Base-by-base conservation (phyloP, 2,888 invertebrate genomes). In the Coelinius sp. region DNA sequence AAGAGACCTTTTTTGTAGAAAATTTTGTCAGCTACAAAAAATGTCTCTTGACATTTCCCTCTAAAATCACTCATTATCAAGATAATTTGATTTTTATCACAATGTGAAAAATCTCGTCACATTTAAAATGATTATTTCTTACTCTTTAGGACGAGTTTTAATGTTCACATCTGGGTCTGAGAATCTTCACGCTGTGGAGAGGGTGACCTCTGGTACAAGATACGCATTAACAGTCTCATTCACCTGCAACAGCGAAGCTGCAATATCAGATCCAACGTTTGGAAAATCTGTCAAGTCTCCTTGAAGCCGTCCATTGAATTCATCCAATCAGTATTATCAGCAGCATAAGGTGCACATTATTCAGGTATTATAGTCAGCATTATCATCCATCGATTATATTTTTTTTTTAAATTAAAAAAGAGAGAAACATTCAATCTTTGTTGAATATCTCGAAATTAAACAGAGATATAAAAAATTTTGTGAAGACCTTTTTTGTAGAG, bases 161-260 rank as follows among this genome's bases (percentile, higher is more conserved):
- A 93, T 95, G 89, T 97, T 96, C 84, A 95, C 96, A 0, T 96
- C 97, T 56, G 97, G 96, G 12, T 91, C 91, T 46, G 97, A 97
- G 88, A 97, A 97, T 88, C 86, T 91, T 0, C 96, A 97, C 88
- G 91, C 90, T 86, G 95, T 97, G 1, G 96, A 97, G 87, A 92
- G 91, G 86, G 94, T 97, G 3, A 90, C 89, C 8, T 90, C 91
- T 22, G 97, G 97, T 14, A 90, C 90, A 12, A 89, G 96, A 83
- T 96, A 93, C 87, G 95, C 96, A 3, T 90, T 96, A 77, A 96
- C 95, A 0, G 92, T 97, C 64, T 94, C 96, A 53, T 97, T 97
- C 85, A 96, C 96, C 4, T 96, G 96, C 88, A 92, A 96, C 88
- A 88, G 90, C 67, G 88, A 89, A 52, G 90, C 90, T 84, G 92